Evolutionary conservation across 2,888 invertebrate genomes (phyloP).

Genomic region (Tachina lurida): DNA sequence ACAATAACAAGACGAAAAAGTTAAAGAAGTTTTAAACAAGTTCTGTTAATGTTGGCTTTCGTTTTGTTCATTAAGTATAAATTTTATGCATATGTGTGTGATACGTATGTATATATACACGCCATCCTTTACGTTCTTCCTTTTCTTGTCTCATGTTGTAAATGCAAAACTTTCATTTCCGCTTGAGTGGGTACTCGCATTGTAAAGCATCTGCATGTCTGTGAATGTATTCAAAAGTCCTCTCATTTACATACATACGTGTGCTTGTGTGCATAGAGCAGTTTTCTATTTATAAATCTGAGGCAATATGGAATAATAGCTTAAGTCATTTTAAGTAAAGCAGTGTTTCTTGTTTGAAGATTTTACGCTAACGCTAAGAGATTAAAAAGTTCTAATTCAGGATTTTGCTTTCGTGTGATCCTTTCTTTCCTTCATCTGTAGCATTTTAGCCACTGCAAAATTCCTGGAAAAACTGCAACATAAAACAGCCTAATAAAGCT

Average conservation of each 20-base stretch:
- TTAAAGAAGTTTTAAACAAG: background rate
- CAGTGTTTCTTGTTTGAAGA: background rate
- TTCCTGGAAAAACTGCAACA: too few species aligned
- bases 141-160: constrained; percentile 15
- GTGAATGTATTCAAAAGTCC: background rate
- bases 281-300: background rate
- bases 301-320: background rate
- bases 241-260: background rate
- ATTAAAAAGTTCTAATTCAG: too few species aligned
- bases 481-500: too few species aligned
- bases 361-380: background rate
- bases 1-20: constrained; percentile 1
- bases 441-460: too few species aligned
- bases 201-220: constrained; percentile 36
- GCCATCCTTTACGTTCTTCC: constrained; percentile 41
- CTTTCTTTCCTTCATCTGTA: too few species aligned
- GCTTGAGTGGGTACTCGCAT: constrained; percentile 57
- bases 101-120: constrained; percentile 34
- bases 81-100: background rate
- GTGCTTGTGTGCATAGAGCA: background rate
- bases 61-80: constrained; percentile 11
- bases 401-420: too few species aligned
- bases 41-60: constrained; percentile 5
- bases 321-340: too few species aligned
- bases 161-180: constrained; percentile 57